Evolutionary conservation across 30 jellyfish, hydroid and myxozoan genomes (phyloP), one percentile per base, ranked within the genome.

Genomic region (Nemopilema nomurai): DNA sequence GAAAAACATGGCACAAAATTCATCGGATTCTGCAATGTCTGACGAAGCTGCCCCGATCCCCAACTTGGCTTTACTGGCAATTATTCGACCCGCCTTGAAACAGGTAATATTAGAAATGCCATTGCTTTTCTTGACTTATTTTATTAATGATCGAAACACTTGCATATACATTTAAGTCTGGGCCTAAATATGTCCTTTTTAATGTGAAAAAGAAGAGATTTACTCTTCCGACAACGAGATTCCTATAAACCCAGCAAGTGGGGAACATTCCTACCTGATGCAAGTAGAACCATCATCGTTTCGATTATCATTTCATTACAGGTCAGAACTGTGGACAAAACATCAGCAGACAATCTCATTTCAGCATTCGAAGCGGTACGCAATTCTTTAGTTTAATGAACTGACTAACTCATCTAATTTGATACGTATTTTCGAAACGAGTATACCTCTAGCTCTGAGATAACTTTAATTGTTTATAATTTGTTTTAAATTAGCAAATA

Each of bases 11-110:
- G 97, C 99, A 17, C 97, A 94, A 83, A 89, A 97, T 28, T 30
- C 97, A 8, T 16, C 96, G 0, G 87, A 82, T 70, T 85, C 53
- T 27, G 69, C 97, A 0, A 67, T 90, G 90, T 68, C 93, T 21
- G 97, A 90, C 23, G 97, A 94, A 69, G 84, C 92, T 21, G 90
- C 86, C 21, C 96, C 97, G 16, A 97, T 94, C 17, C 99, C 97
- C 22, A 94, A 94, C 64, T 87, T 94, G 6, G 99, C 99, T n/a
- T 79, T 94, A 33, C 99, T 85, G 66, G 92, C 99, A 26, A 94
- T 94, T 53, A 88, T 88, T 6, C 64, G 97, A 53, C 99, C 99
- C 22, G 99, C 99, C 3, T 63, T 94, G 71, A 83, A 82, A 51
- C 96, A 89, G 96, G 99, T 94, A 82, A 79, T 16, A 49, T 41